phyloP scores from a whole-genome alignment of 2,888 invertebrate genomes.

The Cantharis flavilabris region DNA sequence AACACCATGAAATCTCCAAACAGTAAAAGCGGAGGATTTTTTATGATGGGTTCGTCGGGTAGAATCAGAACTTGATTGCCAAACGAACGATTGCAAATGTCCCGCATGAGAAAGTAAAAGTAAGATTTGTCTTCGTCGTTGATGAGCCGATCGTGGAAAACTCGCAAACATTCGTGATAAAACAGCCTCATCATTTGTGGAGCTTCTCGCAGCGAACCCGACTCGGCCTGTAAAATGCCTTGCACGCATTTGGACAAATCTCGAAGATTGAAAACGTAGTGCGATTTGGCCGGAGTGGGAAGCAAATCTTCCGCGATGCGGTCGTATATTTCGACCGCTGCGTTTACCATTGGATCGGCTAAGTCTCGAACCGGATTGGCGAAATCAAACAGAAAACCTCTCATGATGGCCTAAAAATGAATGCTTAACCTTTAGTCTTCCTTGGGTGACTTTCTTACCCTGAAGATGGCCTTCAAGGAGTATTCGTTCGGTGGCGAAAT shows the following conservation, averaged over 20 bases:
- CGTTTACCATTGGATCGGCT: slow-evolving; percentile 75
- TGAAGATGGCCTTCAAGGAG: slow-evolving; percentile 79
- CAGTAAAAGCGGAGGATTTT: slow-evolving; percentile 69
- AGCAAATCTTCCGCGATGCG: slow-evolving; percentile 79
- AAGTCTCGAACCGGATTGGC: slow-evolving; percentile 69
- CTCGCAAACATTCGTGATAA: slow-evolving; percentile 89
- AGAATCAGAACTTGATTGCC: slow-evolving; percentile 63
- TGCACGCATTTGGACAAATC: slow-evolving; percentile 90
- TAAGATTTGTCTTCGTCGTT: slow-evolving; percentile 81
- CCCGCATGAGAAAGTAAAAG: slow-evolving; percentile 74
- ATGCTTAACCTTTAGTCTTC: not conserved
- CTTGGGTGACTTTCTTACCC: slow-evolving; percentile 49
- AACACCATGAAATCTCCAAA: slow-evolving; percentile 87
- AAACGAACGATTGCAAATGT: slow-evolving; percentile 68
- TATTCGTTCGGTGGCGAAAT: slow-evolving; percentile 80
- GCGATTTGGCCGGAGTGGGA: slow-evolving; percentile 90
- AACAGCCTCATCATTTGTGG: slow-evolving; percentile 77
- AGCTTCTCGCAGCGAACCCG: slow-evolving; percentile 67
- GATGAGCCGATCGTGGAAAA: slow-evolving; percentile 88
- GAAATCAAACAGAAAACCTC: slow-evolving; percentile 81
- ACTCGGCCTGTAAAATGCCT: slow-evolving; percentile 84
- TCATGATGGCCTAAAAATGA: slow-evolving; percentile 63
- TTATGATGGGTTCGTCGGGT: slow-evolving; percentile 64
- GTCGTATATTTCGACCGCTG: slow-evolving; percentile 83
- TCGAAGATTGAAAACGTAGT: slow-evolving; percentile 90